phyloP scores from a whole-genome alignment of 35 echinoderm and acorn worm species.

The Lytechinus pictus region DNA sequence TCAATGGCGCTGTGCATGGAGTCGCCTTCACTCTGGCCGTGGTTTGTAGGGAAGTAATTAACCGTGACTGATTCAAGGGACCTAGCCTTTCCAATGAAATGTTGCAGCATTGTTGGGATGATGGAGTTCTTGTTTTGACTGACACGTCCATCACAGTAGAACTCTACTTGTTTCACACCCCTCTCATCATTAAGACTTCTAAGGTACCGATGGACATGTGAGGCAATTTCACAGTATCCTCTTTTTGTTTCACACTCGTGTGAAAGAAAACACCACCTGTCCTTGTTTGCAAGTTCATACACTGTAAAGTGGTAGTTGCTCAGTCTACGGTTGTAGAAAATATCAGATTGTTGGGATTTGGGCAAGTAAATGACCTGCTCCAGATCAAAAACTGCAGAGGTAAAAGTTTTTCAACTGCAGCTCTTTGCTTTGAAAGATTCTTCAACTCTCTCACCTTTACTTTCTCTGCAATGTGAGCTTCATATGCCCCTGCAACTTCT shows the following conservation, averaged over 20 bases:
- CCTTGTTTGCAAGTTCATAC: conserved; percentile 62
- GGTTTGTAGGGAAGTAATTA: too few species aligned
- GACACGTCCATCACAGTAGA: conserved; percentile 74
- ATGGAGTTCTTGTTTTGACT: conserved; percentile 63
- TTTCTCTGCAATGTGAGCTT: conserved; percentile 27
- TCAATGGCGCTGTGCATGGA: background rate
- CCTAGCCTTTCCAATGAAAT: too few species aligned
- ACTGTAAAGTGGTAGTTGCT: conserved; percentile 81
- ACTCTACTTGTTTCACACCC: conserved; percentile 57
- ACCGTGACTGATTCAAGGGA: too few species aligned
- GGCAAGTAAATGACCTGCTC: conserved; percentile 63
- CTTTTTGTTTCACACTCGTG: conserved; percentile 62
- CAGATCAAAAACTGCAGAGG: conserved; percentile 53
- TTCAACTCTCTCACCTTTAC: conserved; percentile 28
- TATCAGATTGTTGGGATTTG: background rate
- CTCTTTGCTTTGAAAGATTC: background rate
- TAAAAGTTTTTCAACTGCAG: background rate
- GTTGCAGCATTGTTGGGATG: too few species aligned
- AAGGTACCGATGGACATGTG: conserved; percentile 56
- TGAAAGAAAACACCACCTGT: conserved; percentile 61
- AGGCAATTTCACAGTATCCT: conserved; percentile 65
- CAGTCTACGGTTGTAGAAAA: conserved; percentile 59
- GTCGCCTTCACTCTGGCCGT: too few species aligned
- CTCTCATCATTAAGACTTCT: conserved; percentile 48
- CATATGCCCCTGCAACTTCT: background rate